Evolutionary conservation across 2,888 invertebrate genomes (phyloP), one percentile per base, ranked within the genome.

Genomic region (Drosophila nigricruria): DNA sequence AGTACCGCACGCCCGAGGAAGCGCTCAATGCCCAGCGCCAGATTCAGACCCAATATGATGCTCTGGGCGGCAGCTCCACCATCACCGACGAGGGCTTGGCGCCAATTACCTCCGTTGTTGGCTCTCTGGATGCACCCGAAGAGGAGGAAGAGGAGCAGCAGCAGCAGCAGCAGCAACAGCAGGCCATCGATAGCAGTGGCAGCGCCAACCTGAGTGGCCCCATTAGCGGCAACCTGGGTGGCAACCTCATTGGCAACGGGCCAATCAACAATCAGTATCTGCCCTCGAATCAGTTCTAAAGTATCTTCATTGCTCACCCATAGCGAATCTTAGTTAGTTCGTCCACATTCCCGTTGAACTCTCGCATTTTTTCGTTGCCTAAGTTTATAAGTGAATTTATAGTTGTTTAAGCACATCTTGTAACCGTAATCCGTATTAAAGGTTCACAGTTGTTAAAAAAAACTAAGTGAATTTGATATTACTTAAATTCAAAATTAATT

Each of bases 1-100:
- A 93, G 70, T 93, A 93, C 57, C 92, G 92, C 62, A 93, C 92
- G 0, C 90, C 92, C 23, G 92, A 92, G 79, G 93, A 93, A 73
- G 93, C 93, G 3, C 74, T 82, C 63, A 90, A 92, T 74, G 93
- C 93, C 4, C 92, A 93, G 73, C 90, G 86, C 14, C 91, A 92
- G 82, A 93, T 93, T 67, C 93, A 93, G 81, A 79, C 92, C 5
- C 92, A 92, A 67, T 92, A 92, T 79, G 92, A 92, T 54, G 87
- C 87, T 40, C 75, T 92, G 76, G 92, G 92, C 27, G 92, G 92
- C 43, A 89, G 81, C 32, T 91, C 92, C 34, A 90, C 89, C 65
- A 91, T 92, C 56, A 90, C 91, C 47, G 92, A 92, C 73, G 92
- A 92, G 71, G 92, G 92, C 40, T 56, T 92, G 64, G 91, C 92